A percentile compares a stretch with the other conserved stretches of the same genome.
phyloP scores from a whole-genome alignment of 2,113 vertebrate species.

The Pelmatolapia mariae region DNA sequence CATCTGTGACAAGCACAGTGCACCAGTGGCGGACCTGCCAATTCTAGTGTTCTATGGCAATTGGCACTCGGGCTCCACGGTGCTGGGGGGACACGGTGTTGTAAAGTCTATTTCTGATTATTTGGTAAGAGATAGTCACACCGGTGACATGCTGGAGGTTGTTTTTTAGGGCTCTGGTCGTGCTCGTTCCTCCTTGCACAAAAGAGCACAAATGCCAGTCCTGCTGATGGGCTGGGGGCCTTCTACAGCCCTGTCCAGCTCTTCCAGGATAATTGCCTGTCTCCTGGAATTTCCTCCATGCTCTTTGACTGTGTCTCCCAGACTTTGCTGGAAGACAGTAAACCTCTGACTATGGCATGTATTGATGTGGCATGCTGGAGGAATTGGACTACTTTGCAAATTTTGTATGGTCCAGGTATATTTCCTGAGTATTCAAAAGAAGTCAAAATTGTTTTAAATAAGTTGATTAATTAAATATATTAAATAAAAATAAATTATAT shows the following conservation, averaged over 20 bases:
- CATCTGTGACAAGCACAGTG: background rate
- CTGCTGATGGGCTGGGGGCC: background rate
- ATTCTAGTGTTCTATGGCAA: background rate
- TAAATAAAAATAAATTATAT: background rate
- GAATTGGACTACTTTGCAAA: background rate
- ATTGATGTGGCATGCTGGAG: background rate
- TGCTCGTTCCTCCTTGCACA: background rate
- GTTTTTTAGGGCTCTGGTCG: background rate
- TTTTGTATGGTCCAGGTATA: background rate
- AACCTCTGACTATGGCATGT: background rate
- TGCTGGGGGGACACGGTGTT: background rate
- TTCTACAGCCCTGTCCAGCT: background rate
- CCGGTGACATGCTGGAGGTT: background rate
- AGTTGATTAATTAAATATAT: background rate
- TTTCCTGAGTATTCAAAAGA: background rate
- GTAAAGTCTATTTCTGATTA: background rate
- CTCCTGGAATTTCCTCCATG: background rate
- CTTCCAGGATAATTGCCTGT: background rate
- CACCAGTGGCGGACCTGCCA: background rate
- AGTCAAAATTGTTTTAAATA: background rate
- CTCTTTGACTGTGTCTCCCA: background rate
- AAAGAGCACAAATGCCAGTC: background rate
- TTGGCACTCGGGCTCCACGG: background rate
- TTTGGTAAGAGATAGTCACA: background rate
- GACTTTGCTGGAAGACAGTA: background rate